Evolutionary conservation across 1,140 invertebrate genomes (phyloP), one percentile per base, ranked within the genome.

Genomic region (Drosophila kepulauana): DNA sequence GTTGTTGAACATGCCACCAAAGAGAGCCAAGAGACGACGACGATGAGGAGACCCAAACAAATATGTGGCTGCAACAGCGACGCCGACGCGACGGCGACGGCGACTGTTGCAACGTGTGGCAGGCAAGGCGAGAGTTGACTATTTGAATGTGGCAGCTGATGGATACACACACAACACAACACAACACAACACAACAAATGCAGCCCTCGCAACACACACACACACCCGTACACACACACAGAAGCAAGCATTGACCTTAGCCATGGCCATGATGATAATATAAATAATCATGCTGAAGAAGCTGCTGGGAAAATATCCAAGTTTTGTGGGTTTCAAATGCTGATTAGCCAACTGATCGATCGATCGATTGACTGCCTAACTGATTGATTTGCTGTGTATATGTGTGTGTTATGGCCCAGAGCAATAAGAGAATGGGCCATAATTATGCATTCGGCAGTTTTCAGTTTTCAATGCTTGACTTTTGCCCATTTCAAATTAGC

Each of bases 141-240:
- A 88, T 88, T 88, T 88, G 84, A 88, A 88, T 88, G 77, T 89
- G 84, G 85, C 75, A 90, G 82, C 81, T 90, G 81, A 88, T 67
- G 88, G 81, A 88, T 89, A 89, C 81, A 89, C 75, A 70, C 20
- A 20, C 20, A 20, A 25, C 20, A 25, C 20, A 16, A 16, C 16
- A 16, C 20, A 16, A 16, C 16, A 16, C 16, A 25, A 25, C 20
- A 25, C 63, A 72, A 72, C 35, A 51, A 51, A 74, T 68, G 51
- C 64, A 46, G 43, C 57, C 56, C 43, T 46, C 28, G 57, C 46
- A 43, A 61, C 66, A 61, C 58, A 75, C 46, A 63, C n/a, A 28
- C 25, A 78, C 43, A 72, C 41, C 33, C 58, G 56, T 52, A 75
- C 45, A 63, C n/a, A 45, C 41, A 48, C 43, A 72, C 41, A 43